A percentile compares a stretch with the other conserved stretches of the same genome.
Conservation (phyloP, 2,888 invertebrate species). For the Parthenolecanium corni region DNA sequence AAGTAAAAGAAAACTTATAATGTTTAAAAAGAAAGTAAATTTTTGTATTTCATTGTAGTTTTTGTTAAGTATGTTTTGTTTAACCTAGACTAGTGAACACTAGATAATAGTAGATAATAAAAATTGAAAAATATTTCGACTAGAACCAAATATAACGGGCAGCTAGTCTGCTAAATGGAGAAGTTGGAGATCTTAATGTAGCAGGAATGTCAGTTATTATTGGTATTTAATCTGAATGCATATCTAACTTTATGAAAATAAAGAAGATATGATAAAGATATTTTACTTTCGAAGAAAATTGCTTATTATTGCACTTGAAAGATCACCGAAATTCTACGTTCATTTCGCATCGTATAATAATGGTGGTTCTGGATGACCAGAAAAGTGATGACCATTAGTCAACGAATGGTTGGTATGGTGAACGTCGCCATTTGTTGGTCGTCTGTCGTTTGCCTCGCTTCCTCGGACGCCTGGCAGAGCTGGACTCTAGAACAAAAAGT, state of each 20-base stretch:
- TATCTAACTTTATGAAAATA: no score
- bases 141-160: no score
- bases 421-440: slow-evolving; percentile 20
- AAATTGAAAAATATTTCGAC: no score
- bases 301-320: no score
- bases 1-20: neutral
- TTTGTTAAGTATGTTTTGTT: neutral
- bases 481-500: slow-evolving; percentile 12
- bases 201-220: no score
- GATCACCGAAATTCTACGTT: neutral
- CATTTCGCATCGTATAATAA: slow-evolving; percentile 20
- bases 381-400: slow-evolving; percentile 22
- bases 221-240: no score
- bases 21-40: neutral
- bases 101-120: no score
- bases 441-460: slow-evolving; percentile 17
- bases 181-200: no score
- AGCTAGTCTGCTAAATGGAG: no score
- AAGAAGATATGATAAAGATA: no score
- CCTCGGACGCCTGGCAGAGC: slow-evolving; percentile 12
- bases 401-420: slow-evolving; percentile 16
- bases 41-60: neutral
- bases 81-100: no score
- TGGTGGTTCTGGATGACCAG: slow-evolving; percentile 16
- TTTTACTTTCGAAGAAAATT: no score